These are phyloP conservation scores for Sebastes vulpes DNA, from an alignment of 2,797 vertebrate genomes.

Conservation along the genomic window DNA sequence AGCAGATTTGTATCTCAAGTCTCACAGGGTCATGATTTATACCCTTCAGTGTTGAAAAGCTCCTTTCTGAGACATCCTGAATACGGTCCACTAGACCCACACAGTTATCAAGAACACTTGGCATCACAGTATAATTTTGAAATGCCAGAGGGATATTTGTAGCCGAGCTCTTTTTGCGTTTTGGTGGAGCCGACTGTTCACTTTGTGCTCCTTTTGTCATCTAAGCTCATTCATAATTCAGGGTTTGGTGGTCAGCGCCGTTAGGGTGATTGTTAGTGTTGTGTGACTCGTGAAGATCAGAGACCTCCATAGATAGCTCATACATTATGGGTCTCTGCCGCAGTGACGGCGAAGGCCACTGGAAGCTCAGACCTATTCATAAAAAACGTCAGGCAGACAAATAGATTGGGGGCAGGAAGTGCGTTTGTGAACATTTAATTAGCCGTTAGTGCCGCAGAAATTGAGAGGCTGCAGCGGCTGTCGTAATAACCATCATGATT, in stretches of 20 bases:
- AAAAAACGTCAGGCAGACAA: slow-evolving; percentile 37
- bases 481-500: slow-evolving; percentile 39
- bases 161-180: slow-evolving; percentile 13
- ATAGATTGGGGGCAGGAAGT: slow-evolving; percentile 55
- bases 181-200: not conserved
- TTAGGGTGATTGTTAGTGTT: slow-evolving; percentile 66
- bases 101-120: slow-evolving; percentile 29
- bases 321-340: slow-evolving; percentile 70
- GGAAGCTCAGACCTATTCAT: slow-evolving; percentile 54
- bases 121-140: slow-evolving; percentile 24
- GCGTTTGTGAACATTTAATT: slow-evolving; percentile 66
- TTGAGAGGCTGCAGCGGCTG: slow-evolving; percentile 47
- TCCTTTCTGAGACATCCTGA: slow-evolving; percentile 39
- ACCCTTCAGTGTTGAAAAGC: slow-evolving; percentile 30
- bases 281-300: slow-evolving; percentile 74
- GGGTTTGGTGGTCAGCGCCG: slow-evolving; percentile 47
- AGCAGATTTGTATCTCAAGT: slow-evolving; percentile 57
- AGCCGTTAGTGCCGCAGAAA: slow-evolving; percentile 38
- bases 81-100: slow-evolving; percentile 4
- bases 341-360: slow-evolving; percentile 18
- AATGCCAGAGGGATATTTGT: slow-evolving; percentile 38
- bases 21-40: slow-evolving; percentile 65
- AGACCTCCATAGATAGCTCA: slow-evolving; percentile 64
- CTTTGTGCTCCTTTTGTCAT: slow-evolving; percentile 40
- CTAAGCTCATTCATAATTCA: slow-evolving; percentile 78